These are phyloP conservation scores for Ispidina lecontei DNA, from an alignment of 2,797 vertebrate species.

Conservation along the genomic window DNA sequence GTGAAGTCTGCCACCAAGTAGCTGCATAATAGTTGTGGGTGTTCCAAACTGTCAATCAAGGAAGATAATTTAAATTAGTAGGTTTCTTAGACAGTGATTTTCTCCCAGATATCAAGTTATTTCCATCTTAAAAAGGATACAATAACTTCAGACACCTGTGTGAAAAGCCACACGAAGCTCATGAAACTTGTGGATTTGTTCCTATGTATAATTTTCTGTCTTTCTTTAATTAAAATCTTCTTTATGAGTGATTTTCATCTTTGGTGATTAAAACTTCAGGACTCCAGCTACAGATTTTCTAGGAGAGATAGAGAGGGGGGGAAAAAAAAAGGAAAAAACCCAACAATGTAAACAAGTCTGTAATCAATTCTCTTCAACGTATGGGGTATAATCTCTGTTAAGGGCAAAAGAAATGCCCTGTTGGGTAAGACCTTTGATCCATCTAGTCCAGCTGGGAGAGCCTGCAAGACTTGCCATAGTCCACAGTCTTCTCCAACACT, in stretches of 20 bases:
- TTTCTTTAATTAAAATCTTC: neutral
- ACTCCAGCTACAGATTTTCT: neutral
- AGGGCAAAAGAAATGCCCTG: neutral
- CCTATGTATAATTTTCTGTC: neutral
- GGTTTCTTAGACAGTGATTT: conserved; percentile 31
- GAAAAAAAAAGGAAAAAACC: neutral
- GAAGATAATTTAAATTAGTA: conserved; percentile 27
- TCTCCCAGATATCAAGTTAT: conserved; percentile 1
- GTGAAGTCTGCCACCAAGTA: conserved; percentile 32
- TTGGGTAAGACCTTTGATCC: neutral
- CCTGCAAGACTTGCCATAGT: neutral
- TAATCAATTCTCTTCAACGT: neutral
- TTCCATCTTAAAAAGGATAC: neutral
- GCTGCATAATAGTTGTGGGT: conserved; percentile 35
- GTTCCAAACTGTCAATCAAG: conserved; percentile 4
- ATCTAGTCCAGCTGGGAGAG: neutral
- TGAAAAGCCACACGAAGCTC: neutral
- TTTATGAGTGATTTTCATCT: neutral
- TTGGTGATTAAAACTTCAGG: neutral
- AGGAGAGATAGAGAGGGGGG: neutral
- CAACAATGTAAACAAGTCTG: fast-evolving
- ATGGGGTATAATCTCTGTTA: neutral
- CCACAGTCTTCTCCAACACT: neutral
- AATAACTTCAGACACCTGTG: neutral
- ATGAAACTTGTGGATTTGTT: neutral